Percentiles rank a stretch among this genome's conserved stretches.
These are phyloP conservation scores for Boleophthalmus pectinirostris DNA, from an alignment of 2,113 vertebrate genomes.

Conservation along the genomic window DNA sequence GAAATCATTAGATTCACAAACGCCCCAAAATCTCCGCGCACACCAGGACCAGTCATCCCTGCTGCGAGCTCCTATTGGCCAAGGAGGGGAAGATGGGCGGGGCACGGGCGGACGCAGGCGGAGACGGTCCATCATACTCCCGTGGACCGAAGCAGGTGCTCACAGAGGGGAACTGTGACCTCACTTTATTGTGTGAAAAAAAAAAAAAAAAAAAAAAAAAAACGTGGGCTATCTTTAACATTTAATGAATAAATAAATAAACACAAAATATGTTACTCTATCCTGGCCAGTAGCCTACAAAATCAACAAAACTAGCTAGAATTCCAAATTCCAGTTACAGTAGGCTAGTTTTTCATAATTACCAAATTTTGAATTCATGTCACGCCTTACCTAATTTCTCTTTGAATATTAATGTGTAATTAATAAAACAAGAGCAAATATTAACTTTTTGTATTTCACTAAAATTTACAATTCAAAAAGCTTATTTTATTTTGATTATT, in stretches of 20 bases:
- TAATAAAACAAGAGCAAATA: not conserved
- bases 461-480: not conserved
- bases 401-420: not conserved
- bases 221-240: not conserved
- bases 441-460: not conserved
- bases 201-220: not conserved
- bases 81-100: constrained; percentile 55
- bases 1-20: constrained; percentile 34
- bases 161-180: constrained; percentile 7
- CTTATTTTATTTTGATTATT: not conserved
- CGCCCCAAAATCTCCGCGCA: constrained; percentile 83
- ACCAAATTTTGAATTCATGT: not conserved
- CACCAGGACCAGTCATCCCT: constrained; percentile 81
- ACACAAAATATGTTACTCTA: too few species aligned
- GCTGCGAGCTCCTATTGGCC: constrained; percentile 87
- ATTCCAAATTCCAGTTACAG: not conserved
- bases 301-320: too few species aligned
- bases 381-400: not conserved
- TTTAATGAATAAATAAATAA: not conserved
- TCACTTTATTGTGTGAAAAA: not conserved
- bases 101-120: constrained; percentile 52
- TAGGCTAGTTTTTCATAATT: not conserved
- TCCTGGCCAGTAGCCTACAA: too few species aligned
- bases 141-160: constrained; percentile 17
- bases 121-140: constrained; percentile 14